Conservation (phyloP, 2,113 vertebrate genomes). For the Tylochromis polylepis region DNA sequence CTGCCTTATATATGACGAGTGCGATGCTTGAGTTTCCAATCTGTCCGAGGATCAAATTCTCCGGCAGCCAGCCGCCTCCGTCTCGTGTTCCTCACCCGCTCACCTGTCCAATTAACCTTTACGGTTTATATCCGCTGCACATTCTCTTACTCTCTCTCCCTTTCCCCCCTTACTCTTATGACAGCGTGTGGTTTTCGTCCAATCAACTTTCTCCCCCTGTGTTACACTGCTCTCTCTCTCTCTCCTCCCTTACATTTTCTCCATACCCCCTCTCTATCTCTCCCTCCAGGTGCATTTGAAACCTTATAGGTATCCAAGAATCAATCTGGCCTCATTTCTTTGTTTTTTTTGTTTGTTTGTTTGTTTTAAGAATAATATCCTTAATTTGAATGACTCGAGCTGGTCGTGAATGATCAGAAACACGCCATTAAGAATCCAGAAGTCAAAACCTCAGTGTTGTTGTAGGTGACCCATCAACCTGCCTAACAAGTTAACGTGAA, state of each 20-base stretch:
- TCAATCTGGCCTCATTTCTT: not conserved
- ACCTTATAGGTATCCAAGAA: conserved; percentile 13
- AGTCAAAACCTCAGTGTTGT: not conserved
- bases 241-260: not conserved
- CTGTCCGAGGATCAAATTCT: conserved; percentile 84
- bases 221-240: not conserved
- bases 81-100: conserved; percentile 84
- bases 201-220: conserved; percentile 10
- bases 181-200: not conserved
- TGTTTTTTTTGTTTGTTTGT: too few species aligned
- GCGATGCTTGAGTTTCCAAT: conserved; percentile 82
- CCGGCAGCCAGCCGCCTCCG: conserved; percentile 63
- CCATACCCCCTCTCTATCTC: not conserved
- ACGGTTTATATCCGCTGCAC: conserved; percentile 73
- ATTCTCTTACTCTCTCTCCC: not conserved
- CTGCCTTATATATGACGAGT: conserved; percentile 83
- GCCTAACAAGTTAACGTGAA: not conserved
- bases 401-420: not conserved
- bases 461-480: not conserved
- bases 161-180: not conserved
- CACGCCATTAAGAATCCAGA: not conserved
- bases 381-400: not conserved
- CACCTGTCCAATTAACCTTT: conserved; percentile 85
- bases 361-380: conserved; percentile 25
- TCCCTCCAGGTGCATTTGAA: conserved; percentile 2